These are phyloP conservation scores for Furnarius figulus DNA, from an alignment of 2,113 vertebrate species.

Conservation along the genomic window DNA sequence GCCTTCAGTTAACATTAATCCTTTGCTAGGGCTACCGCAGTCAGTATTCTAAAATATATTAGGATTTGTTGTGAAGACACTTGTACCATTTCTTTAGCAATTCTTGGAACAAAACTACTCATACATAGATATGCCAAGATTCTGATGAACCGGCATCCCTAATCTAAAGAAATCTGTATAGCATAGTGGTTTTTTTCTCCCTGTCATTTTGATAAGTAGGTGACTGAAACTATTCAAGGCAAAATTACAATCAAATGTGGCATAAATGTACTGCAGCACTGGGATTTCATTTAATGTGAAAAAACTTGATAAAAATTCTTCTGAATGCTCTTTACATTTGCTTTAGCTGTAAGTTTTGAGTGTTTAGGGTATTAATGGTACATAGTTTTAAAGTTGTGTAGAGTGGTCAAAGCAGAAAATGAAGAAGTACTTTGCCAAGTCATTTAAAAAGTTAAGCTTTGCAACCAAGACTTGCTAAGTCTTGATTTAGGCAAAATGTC, in stretches of 20 bases:
- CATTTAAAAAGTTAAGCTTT: background rate
- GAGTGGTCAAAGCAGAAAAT: background rate
- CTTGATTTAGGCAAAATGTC: background rate
- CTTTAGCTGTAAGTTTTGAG: background rate
- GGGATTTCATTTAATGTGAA: background rate
- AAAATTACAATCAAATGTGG: background rate
- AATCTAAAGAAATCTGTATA: background rate
- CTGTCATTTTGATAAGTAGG: background rate
- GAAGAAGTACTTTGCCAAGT: background rate
- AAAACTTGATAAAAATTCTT: background rate
- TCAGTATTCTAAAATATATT: background rate
- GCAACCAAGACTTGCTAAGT: background rate
- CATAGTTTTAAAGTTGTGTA: background rate
- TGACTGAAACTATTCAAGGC: background rate
- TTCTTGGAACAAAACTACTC: background rate
- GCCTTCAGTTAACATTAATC: background rate
- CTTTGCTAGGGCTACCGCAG: background rate
- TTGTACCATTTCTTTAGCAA: background rate
- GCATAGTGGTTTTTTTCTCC: background rate
- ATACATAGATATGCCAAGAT: background rate
- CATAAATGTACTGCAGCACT: background rate
- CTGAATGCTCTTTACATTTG: background rate
- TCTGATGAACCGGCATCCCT: background rate
- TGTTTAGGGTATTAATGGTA: background rate
- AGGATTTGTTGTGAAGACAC: background rate